phyloP scores from a whole-genome alignment of 2,888 invertebrate species.

The Graphium colonna region DNA sequence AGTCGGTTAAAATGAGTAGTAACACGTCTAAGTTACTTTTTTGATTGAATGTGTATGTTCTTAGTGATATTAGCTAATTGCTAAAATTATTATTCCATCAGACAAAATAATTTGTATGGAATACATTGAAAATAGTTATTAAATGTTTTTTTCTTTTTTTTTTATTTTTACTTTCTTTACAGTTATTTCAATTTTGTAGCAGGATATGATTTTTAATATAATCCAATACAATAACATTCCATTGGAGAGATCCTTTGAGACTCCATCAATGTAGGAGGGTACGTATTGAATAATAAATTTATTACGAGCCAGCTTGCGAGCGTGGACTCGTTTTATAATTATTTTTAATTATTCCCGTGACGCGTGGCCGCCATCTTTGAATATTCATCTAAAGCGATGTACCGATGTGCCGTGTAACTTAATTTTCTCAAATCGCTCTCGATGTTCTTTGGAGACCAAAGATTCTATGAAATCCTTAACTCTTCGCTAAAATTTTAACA shows the following conservation, averaged over 20 bases:
- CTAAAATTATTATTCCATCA: too few relatives aligned
- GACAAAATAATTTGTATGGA: too few relatives aligned
- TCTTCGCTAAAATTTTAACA: not conserved
- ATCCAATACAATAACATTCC: not conserved
- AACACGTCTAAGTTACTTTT: too few relatives aligned
- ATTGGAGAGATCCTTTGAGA: not conserved
- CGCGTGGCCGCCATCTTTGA: conserved; percentile 4
- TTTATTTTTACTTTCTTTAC: too few relatives aligned
- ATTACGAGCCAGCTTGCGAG: not conserved
- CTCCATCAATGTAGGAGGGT: not conserved
- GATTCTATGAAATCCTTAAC: not conserved
- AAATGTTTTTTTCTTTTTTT: too few relatives aligned
- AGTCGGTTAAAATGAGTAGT: too few relatives aligned
- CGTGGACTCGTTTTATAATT: conserved; percentile 6
- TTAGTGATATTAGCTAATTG: too few relatives aligned
- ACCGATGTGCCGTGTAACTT: not conserved
- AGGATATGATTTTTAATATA: not conserved
- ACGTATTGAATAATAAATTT: conserved; percentile 11
- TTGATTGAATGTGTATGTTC: too few relatives aligned
- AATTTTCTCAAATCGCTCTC: not conserved
- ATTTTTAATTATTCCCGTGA: conserved; percentile 17
- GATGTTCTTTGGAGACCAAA: not conserved
- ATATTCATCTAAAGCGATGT: conserved; percentile 11
- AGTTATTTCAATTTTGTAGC: too few relatives aligned
- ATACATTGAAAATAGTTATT: too few relatives aligned